Evolutionary conservation across 1,140 invertebrate genomes (phyloP).

Genomic region (Zaprionus capensis): DNA sequence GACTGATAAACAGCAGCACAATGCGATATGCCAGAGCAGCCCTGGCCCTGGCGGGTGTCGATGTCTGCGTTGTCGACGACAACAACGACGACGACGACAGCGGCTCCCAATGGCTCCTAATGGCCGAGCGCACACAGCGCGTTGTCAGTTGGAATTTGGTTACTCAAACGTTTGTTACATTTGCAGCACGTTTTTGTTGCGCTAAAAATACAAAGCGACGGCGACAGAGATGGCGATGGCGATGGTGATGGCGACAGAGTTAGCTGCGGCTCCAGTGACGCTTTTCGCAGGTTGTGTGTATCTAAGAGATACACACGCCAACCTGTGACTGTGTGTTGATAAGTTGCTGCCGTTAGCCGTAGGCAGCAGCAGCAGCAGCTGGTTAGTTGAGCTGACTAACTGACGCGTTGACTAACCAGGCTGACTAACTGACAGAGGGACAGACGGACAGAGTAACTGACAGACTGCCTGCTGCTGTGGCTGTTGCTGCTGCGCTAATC

Average conservation of each 20-base stretch:
- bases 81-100: neutral
- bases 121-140: conserved; percentile 24
- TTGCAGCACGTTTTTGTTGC: conserved; percentile 38
- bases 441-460: neutral
- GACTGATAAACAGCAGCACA: conserved; percentile 26
- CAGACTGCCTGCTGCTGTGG: conserved; percentile 11
- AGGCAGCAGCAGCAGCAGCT: conserved; percentile 40
- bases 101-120: conserved; percentile 25
- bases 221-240: neutral
- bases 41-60: conserved; percentile 4
- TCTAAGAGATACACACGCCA: conserved; percentile 44
- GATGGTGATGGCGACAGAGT: conserved; percentile 8
- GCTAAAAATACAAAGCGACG: conserved; percentile 66
- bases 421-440: conserved; percentile 17
- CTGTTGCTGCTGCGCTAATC: conserved; percentile 66
- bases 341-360: conserved; percentile 33
- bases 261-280: neutral
- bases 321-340: conserved; percentile 11
- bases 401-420: conserved; percentile 10
- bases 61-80: neutral
- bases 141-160: conserved; percentile 70
- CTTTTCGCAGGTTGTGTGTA: conserved; percentile 24
- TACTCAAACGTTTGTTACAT: conserved; percentile 70
- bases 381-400: conserved; percentile 39
- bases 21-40: conserved; percentile 7